Evolutionary conservation across 2,888 invertebrate genomes (phyloP), one percentile per base, ranked within the genome.

Genomic region (Himalopsyche tibetana): DNA sequence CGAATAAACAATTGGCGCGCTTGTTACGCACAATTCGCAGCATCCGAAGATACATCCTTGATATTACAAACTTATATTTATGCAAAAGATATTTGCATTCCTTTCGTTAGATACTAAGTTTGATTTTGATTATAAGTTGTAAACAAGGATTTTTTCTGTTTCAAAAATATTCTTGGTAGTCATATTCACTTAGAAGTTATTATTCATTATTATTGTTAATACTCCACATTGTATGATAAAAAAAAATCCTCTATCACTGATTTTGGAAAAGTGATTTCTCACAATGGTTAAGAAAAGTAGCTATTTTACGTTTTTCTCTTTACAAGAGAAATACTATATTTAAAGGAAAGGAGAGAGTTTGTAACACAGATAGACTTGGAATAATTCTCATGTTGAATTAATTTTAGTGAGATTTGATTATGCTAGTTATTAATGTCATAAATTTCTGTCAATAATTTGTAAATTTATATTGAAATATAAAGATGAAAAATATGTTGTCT

Each of bases 341-440:
- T 36, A 74, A 74, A 36, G 36, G 74, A 74, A 38, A 12, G 74
- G 74, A 74, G 74, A 74, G 74, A 74, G 74, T 74, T 74, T 28
- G 15, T 4, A 74, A 74, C 15, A 36, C 19, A 74, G 38, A 36
- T 74, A 74, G 11, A 74, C 36, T 74, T 74, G 74, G 74, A 69
- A 74, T 74, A 15, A 36, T 63, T 63, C 63, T 63, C 63, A 63
- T 19, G 19, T 19, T 63, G 63, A 28, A 28, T 19, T 19, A 19
- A 63, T 19, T 63, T 63, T 63, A 63, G 19, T 63, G 63, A 19
- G 63, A 63, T 28, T 19, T 63, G 63, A 51, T 28, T 15, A 74
- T 38, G 36, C 38, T 36, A 74, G 5, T 11, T 1, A 1, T 19
- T 56, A 56, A 38, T 74, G 74, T 74, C 36, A 74, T 38, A 28